Evolutionary conservation across 1,140 invertebrate genomes (phyloP).

Genomic region (Macrotrachela quadricornifera): DNA sequence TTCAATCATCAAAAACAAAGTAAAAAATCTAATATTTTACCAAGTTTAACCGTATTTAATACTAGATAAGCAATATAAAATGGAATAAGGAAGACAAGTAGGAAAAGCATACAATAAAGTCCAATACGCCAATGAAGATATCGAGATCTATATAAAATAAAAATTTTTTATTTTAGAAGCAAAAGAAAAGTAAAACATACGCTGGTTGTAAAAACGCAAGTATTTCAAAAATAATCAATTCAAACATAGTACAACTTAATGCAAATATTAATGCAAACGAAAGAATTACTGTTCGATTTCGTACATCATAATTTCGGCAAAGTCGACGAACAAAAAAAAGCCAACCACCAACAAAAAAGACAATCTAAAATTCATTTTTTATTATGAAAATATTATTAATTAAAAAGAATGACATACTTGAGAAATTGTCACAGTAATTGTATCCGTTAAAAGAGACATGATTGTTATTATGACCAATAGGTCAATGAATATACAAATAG

Average conservation of each 20-base stretch:
- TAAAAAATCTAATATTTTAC: too few relatives aligned
- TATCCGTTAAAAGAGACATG: too few relatives aligned
- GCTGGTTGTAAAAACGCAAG: conserved; percentile 63
- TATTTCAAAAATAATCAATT: conserved; percentile 99
- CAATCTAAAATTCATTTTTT: conserved; percentile 37
- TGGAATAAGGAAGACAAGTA: conserved; percentile 84
- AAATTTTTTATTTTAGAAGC: neutral
- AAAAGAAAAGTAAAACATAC: conserved; percentile 27
- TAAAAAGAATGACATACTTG: too few relatives aligned
- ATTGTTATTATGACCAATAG: too few relatives aligned
- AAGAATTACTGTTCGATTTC: conserved; percentile 61
- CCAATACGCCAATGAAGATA: conserved; percentile 87
- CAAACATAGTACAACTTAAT: conserved; percentile 95
- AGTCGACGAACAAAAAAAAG: conserved; percentile 94
- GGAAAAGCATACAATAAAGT: conserved; percentile 68
- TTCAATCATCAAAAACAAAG: too few relatives aligned
- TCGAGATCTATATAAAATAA: conserved; percentile 49
- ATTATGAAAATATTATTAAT: too few relatives aligned
- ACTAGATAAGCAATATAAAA: conserved; percentile 81
- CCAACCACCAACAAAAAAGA: conserved; percentile 91
- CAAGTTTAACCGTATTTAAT: too few relatives aligned
- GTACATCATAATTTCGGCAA: conserved; percentile 81
- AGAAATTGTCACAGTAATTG: too few relatives aligned
- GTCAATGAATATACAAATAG: too few relatives aligned
- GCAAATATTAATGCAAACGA: conserved; percentile 93